Conservation (phyloP, 2,888 invertebrate species). For the Andrena flavipes region DNA sequence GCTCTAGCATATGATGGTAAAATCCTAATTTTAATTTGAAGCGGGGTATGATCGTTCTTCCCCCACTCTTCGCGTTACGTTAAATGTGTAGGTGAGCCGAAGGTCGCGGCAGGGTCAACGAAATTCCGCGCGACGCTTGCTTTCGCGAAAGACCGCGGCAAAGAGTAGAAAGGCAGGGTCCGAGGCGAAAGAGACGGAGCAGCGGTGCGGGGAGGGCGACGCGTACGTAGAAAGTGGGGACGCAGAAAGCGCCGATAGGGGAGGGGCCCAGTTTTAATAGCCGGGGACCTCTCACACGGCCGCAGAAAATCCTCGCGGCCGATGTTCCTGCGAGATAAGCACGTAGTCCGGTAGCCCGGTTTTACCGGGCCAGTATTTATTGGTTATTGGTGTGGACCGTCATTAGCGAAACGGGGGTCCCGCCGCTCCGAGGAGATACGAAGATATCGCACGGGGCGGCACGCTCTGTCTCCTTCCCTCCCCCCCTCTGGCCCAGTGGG, state of each 20-base stretch:
- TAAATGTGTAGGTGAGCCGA: no score
- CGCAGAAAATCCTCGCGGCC: slow-evolving; percentile 65
- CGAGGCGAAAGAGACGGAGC: neutral
- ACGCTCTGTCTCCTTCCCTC: slow-evolving; percentile 26
- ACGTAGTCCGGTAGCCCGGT: slow-evolving; percentile 82
- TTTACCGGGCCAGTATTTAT: slow-evolving; percentile 82
- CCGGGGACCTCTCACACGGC: slow-evolving; percentile 60
- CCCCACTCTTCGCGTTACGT: no score
- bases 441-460: slow-evolving; percentile 76
- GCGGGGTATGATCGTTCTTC: no score
- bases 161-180: neutral
- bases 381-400: slow-evolving; percentile 84
- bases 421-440: slow-evolving; percentile 76
- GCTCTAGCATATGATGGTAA: no score
- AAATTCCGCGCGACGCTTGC: slow-evolving; percentile 27
- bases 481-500: no score
- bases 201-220: neutral
- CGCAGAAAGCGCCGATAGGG: slow-evolving; percentile 47
- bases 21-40: no score
- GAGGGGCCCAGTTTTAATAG: slow-evolving; percentile 67
- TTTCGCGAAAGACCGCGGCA: slow-evolving; percentile 4
- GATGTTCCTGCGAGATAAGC: slow-evolving; percentile 79
- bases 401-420: slow-evolving; percentile 82
- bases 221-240: slow-evolving; percentile 17
- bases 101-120: slow-evolving; percentile 3